Conservation (phyloP, 92 coral and sea anemone species). For the Epizoanthus illoricatus region DNA sequence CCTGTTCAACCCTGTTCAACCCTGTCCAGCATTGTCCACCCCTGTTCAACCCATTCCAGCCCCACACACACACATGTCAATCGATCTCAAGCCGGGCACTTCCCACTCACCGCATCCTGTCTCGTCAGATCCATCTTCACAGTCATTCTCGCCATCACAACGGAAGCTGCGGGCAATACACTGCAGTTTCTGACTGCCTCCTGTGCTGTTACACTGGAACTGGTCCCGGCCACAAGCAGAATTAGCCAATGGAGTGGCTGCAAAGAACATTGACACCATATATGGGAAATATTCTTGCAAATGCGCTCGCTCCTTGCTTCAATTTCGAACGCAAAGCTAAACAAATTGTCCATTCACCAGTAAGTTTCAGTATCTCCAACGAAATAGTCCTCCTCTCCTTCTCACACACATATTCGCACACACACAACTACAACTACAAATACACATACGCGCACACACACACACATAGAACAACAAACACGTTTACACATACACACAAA, state of each 20-base stretch:
- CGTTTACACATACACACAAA: too few relatives aligned
- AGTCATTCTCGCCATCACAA: constrained; percentile 5
- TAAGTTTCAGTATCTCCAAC: too few relatives aligned
- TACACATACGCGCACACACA: too few relatives aligned
- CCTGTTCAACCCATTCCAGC: too few relatives aligned
- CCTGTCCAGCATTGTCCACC: too few relatives aligned
- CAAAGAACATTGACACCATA: background rate
- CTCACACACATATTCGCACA: too few relatives aligned
- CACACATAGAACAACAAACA: too few relatives aligned
- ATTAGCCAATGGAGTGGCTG: constrained; percentile 2
- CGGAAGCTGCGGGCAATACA: constrained; percentile 9
- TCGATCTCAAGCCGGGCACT: background rate
- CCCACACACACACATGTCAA: too few relatives aligned
- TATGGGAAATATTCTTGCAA: too few relatives aligned
- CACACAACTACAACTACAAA: too few relatives aligned
- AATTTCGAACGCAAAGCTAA: background rate
- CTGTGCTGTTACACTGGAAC: constrained; percentile 5
- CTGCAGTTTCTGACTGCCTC: background rate
- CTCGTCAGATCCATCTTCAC: constrained; percentile 7
- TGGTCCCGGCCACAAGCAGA: background rate
- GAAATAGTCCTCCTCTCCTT: too few relatives aligned
- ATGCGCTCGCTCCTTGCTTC: background rate
- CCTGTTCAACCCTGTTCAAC: too few relatives aligned
- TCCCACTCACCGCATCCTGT: constrained; percentile 1
- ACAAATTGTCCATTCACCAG: background rate